Percentiles rank a stretch among this genome's conserved stretches.
phyloP scores from a whole-genome alignment of 2,888 invertebrate species.

The Emesis furor region DNA sequence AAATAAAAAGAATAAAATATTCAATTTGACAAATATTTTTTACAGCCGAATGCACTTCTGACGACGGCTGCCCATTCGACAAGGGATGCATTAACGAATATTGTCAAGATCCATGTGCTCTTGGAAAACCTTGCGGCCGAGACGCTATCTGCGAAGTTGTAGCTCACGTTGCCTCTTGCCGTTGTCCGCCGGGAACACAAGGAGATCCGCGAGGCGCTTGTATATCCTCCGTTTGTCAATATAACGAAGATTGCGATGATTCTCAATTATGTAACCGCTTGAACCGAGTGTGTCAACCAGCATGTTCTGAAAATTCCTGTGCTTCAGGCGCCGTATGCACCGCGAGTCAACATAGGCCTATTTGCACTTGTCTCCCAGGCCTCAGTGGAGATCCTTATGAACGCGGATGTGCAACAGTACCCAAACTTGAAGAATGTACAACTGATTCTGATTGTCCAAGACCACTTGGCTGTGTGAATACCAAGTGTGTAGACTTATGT shows the following conservation, averaged over 20 bases:
- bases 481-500: conserved; percentile 96
- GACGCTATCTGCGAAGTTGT: conserved; percentile 95
- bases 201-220: conserved; percentile 96
- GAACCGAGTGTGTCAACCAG: conserved; percentile 96
- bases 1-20: background rate
- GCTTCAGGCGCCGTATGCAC: conserved; percentile 95
- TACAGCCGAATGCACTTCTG: conserved; percentile 96
- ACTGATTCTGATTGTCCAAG: conserved; percentile 95
- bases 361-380: conserved; percentile 95
- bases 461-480: conserved; percentile 95
- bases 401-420: conserved; percentile 86
- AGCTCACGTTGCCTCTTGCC: conserved; percentile 96
- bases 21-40: conserved; percentile 60
- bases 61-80: conserved; percentile 96
- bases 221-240: conserved; percentile 96
- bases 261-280: conserved; percentile 96
- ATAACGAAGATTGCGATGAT: conserved; percentile 97
- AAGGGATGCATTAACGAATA: conserved; percentile 96
- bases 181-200: conserved; percentile 96
- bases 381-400: conserved; percentile 96
- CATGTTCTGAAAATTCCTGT: conserved; percentile 96
- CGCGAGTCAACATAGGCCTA: conserved; percentile 95
- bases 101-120: conserved; percentile 95
- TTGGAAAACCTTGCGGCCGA: conserved; percentile 95
- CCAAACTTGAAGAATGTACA: conserved; percentile 93